Conservation (phyloP, 2,888 invertebrate genomes). For the Drosophila ezoana region DNA sequence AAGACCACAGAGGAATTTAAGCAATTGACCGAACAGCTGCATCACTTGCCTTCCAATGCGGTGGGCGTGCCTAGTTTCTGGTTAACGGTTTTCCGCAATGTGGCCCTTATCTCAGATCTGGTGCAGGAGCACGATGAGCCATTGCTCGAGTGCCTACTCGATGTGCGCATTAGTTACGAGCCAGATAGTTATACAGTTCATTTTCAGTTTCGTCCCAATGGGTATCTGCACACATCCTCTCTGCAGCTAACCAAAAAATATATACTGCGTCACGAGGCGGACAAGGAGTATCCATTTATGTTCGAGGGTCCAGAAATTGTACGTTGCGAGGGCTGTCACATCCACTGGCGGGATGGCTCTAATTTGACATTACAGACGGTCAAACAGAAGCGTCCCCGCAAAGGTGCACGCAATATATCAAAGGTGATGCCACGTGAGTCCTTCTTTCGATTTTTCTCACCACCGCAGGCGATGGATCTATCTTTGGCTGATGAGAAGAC, state of each 20-base stretch:
- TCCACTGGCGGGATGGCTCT: conserved; percentile 65
- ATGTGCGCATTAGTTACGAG: conserved; percentile 61
- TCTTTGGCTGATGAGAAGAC: conserved; percentile 67
- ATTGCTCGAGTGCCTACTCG: conserved; percentile 54
- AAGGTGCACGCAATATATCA: conserved; percentile 44
- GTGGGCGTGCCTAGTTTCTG: conserved; percentile 64
- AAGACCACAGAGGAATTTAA: conserved; percentile 55
- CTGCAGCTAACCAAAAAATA: conserved; percentile 62
- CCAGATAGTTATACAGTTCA: conserved; percentile 58
- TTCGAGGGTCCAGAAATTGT: conserved; percentile 71
- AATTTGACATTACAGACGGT: conserved; percentile 63
- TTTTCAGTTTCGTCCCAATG: conserved; percentile 57
- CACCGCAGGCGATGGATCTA: conserved; percentile 59
- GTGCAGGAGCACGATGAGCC: conserved; percentile 68
- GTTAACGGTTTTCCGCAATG: conserved; percentile 70
- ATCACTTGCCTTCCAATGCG: conserved; percentile 36
- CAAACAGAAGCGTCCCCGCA: conserved; percentile 41
- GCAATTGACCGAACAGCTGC: conserved; percentile 36
- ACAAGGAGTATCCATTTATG: conserved; percentile 60
- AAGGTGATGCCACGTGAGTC: conserved; percentile 69
- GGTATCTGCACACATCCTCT: conserved; percentile 57
- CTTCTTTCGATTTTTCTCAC: conserved; percentile 68
- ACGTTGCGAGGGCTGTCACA: conserved; percentile 68
- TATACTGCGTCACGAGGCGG: conserved; percentile 64
- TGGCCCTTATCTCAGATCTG: conserved; percentile 60